Evolutionary conservation across 2,113 vertebrate species (phyloP).

Genomic region (Eidolon helvum): DNA sequence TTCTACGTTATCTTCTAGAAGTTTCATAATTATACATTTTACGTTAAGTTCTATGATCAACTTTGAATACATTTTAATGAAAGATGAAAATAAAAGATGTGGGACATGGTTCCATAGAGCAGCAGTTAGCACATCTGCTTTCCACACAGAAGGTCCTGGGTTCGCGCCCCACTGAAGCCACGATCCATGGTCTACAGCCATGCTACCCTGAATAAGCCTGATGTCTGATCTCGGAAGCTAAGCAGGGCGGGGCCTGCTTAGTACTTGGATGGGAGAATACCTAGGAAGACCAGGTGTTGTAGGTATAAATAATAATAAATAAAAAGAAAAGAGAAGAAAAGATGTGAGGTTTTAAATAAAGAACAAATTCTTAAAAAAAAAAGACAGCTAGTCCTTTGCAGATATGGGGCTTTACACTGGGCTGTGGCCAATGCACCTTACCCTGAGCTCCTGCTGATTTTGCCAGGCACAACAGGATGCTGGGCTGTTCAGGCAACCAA

Average conservation of each 20-base stretch:
- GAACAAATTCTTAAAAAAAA: background rate
- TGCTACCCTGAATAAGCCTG: no score
- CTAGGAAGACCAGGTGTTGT: no score
- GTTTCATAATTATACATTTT: background rate
- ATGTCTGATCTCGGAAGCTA: no score
- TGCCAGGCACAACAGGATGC: background rate
- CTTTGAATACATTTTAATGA: background rate
- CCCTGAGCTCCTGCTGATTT: background rate
- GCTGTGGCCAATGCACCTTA: background rate
- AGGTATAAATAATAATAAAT: no score
- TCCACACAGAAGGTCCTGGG: no score
- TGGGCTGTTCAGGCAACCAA: background rate
- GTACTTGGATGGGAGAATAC: no score
- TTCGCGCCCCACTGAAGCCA: no score
- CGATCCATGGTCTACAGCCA: no score
- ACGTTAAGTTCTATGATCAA: background rate
- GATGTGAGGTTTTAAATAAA: background rate
- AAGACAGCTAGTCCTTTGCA: background rate
- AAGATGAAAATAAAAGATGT: background rate
- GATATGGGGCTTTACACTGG: background rate
- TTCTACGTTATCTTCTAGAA: background rate
- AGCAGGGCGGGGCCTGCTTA: no score
- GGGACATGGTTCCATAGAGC: background rate
- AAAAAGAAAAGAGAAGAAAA: background rate
- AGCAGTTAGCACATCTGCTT: no score